Evolutionary conservation across 2,797 vertebrate species (phyloP), one percentile per base, ranked within the genome.

Genomic region (Knipowitschia caucasica): DNA sequence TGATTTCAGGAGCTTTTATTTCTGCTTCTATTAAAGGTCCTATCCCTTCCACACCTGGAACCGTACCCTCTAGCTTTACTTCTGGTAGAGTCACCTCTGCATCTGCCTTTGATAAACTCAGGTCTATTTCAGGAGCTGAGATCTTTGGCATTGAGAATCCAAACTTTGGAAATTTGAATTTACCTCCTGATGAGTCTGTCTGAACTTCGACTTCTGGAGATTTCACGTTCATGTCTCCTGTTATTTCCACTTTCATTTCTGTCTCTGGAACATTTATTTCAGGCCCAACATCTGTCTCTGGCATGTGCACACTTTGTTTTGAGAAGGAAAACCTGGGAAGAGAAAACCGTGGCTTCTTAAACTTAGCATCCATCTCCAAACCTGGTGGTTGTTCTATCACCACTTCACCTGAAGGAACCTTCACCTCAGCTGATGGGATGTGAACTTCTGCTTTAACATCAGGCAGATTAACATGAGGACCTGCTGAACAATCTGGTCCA

Each of bases 281-380:
- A 12, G 56, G 51, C 33, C 63, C 23, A 56, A 60, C 35, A 42
- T 80, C 67, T 56, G 56, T 15, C 25, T 81, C 75, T 39, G 63
- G 56, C 2, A 11, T 20, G 15, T 78, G 77, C 20, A 54, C 49
- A 46, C 69, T 71, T 56, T 55, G 21, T 66, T 79, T 86, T 57
- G 85, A 77, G 61, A 88, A 79, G 38, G 77, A 78, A 69, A 82
- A 66, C 42, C 24, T 78, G 2, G 81, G 69, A 24, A 87, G 17
- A 51, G 81, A 66, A 59, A 75, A 75, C 29, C 52, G 73, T 57
- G 63, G 9, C 44, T 78, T 84, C 42, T 73, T 84, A 1, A 42
- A 11, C 45, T 77, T 78, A 12, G 60, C 26, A n/a, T 80, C 64
- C 33, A 54, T 17, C 5, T 68, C 73, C 50, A 45, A 40, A 18